Evolutionary conservation across 37 sponge, comb jelly and placozoan species (phyloP), one percentile per base, ranked within the genome.

Genomic region (Halichondria panicea): DNA sequence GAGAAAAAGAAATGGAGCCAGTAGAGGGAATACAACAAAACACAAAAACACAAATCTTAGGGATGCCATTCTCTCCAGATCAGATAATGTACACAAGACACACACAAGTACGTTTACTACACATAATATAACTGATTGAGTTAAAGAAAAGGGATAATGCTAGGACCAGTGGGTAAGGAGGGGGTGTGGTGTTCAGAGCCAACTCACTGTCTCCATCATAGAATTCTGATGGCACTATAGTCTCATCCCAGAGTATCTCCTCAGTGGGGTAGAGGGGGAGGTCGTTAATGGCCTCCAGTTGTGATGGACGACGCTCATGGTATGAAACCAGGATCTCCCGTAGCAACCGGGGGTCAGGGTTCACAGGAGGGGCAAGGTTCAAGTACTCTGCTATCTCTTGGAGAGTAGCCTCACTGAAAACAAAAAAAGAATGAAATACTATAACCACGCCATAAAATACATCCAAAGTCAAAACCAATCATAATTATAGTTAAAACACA

Each of bases 231-330:
- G 99, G 99, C 3, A 98, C 99, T 2, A 98, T 75, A 57, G 92
- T 98, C 88, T 92, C 89, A 45, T 98, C 96, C 85, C 87, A 81
- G 32, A 84, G 42, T 9, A 93, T 85, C 68, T 92, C 79, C 83
- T 98, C 99, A 31, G 96, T 95, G 32, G 99, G 99, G 77, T 98
- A 98, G 44, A 98, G 80, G 0, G 99, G 99, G 73, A 83, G 82
- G 32, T 70, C 72, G 74, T 98, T 98, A 41, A 98, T 65, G 62
- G 79, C 81, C 58, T 95, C 95, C 62, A 95, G 62, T 77, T 98
- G 99, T 2, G 93, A 92, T 59, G 50, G 40, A 31, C 96, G 82
- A 4, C 91, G 55, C 81, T 98, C 96, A 56, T 95, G 89, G 40
- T 87, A 79, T 52, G 66, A 84, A 11, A 90, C 84, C 61, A 93